Conservation (phyloP, 1,140 invertebrate genomes). For the Leptinotarsa lineolata region DNA sequence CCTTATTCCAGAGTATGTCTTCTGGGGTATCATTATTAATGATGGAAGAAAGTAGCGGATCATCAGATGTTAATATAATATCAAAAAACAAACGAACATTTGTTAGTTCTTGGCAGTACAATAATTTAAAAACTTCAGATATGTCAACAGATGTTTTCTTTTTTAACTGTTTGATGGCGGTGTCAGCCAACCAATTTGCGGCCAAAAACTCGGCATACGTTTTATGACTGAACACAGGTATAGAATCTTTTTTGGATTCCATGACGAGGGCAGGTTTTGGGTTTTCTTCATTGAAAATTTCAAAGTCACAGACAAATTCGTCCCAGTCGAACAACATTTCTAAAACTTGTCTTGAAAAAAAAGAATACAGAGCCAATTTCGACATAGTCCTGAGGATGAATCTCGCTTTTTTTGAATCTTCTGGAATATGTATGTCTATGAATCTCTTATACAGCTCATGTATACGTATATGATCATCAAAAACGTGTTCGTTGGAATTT, state of each 20-base stretch:
- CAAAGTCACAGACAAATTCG: constrained; percentile 5
- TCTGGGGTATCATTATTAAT: background rate
- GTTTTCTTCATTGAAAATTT: constrained; percentile 2
- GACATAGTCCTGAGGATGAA: constrained; percentile 8
- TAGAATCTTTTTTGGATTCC: background rate
- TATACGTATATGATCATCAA: background rate
- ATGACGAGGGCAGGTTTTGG: background rate
- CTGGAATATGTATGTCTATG: background rate
- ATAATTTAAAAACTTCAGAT: background rate
- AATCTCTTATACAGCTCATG: constrained; percentile 11
- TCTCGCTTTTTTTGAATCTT: background rate
- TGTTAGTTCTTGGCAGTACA: constrained; percentile 1
- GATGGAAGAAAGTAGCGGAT: background rate
- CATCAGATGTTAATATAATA: background rate
- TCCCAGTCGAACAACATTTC: background rate
- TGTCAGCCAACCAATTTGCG: constrained; percentile 9
- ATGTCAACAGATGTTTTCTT: background rate
- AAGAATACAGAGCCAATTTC: constrained; percentile 2
- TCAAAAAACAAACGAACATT: constrained; percentile 12
- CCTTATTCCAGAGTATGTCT: background rate
- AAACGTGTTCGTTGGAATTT: background rate
- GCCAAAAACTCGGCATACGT: constrained; percentile 22
- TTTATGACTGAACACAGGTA: constrained; percentile 19
- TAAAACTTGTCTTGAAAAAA: background rate
- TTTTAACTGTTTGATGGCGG: background rate